These are phyloP conservation scores for Riparia riparia DNA, from an alignment of 2,113 vertebrate species.

Conservation along the genomic window DNA sequence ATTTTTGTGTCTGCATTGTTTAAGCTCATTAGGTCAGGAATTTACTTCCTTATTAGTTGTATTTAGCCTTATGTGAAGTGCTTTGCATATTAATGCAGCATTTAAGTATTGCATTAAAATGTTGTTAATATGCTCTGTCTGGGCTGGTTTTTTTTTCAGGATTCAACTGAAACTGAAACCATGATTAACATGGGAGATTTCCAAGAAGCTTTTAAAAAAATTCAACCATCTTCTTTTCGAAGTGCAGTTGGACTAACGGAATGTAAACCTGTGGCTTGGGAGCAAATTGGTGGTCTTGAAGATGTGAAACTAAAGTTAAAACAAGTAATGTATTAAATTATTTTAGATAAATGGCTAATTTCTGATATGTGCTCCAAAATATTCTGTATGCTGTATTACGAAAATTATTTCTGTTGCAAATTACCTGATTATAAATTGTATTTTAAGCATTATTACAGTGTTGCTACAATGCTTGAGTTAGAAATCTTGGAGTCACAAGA, in stretches of 20 bases:
- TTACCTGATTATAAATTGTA: not conserved
- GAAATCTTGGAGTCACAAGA: not conserved
- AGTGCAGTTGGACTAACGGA: slow-evolving; percentile 85
- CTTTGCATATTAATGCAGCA: not conserved
- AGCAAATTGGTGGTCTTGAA: slow-evolving; percentile 93
- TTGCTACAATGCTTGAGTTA: not conserved
- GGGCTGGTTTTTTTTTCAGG: slow-evolving; percentile 67
- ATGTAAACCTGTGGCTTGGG: slow-evolving; percentile 85
- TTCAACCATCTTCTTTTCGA: slow-evolving; percentile 88
- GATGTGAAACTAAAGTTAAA: slow-evolving; percentile 90
- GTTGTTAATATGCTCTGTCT: not conserved
- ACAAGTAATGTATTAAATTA: slow-evolving; percentile 78
- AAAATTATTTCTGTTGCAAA: not conserved
- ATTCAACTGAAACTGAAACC: slow-evolving; percentile 20
- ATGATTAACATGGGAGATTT: slow-evolving; percentile 82
- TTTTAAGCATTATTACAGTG: not conserved
- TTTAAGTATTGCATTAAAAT: not conserved
- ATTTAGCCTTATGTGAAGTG: not conserved
- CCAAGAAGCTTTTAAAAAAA: slow-evolving; percentile 84
- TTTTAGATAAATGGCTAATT: not conserved
- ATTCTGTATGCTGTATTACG: not conserved
- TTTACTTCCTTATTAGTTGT: not conserved
- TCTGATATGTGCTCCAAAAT: not conserved
- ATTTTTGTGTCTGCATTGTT: not conserved
- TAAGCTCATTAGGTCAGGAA: not conserved